Conservation (phyloP, 1,140 invertebrate genomes). For the Metopolophium dirhodum region DNA sequence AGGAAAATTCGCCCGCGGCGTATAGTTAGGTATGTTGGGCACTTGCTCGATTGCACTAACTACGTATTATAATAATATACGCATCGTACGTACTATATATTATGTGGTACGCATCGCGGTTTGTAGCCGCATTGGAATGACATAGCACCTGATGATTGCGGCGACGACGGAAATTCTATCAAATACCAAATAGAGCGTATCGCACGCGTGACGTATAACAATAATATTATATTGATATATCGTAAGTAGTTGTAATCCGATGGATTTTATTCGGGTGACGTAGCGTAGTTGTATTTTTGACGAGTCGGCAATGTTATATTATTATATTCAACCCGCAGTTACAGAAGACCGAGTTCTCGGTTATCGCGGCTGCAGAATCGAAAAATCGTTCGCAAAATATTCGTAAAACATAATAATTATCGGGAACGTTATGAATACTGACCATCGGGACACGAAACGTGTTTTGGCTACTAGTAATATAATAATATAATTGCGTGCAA, state of each 20-base stretch:
- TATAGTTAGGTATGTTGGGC: not conserved
- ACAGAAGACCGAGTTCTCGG: not conserved
- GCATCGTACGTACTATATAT: too few species aligned
- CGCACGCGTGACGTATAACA: not conserved
- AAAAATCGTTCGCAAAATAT: not conserved
- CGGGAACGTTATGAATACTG: not conserved
- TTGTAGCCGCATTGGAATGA: not conserved
- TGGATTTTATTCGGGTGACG: not conserved
- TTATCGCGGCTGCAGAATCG: too few species aligned
- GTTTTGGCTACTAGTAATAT: too few species aligned
- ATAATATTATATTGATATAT: not conserved
- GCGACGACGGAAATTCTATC: not conserved
- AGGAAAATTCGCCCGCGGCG: not conserved
- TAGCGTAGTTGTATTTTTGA: not conserved
- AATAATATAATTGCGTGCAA: not conserved
- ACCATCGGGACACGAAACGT: not conserved
- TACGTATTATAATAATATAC: too few species aligned
- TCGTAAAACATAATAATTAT: not conserved
- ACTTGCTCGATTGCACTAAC: too few species aligned
- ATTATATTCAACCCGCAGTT: not conserved
- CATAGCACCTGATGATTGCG: not conserved
- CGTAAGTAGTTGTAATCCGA: not conserved
- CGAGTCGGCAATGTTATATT: not conserved
- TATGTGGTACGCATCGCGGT: too few species aligned
- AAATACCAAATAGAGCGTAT: not conserved